Evolutionary conservation across 2,888 invertebrate species (phyloP).

Genomic region (Eilema caniola): DNA sequence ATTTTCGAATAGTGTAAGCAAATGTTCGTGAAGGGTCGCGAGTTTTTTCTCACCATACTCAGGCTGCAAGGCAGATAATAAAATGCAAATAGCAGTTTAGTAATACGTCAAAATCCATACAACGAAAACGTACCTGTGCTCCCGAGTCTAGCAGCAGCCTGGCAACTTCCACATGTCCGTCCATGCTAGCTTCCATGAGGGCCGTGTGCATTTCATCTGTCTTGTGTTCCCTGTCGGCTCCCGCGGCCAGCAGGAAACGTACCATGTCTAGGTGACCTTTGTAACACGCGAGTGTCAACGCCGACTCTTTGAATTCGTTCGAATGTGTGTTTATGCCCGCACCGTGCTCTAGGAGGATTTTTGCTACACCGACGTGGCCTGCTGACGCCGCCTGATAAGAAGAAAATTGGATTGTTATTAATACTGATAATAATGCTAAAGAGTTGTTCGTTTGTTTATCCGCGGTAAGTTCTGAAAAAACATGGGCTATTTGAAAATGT

Average conservation of each 20-base stretch:
- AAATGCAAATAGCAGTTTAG: no score
- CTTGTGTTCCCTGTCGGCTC: conserved; percentile 99
- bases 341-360: conserved; percentile 96
- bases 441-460: no score
- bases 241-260: conserved; percentile 96
- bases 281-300: conserved; percentile 97
- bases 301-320: conserved; percentile 99
- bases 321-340: conserved; percentile 99
- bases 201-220: conserved; percentile 99
- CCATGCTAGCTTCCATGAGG: conserved; percentile 99
- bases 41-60: no score
- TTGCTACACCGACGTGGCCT: conserved; percentile 97
- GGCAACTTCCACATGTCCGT: conserved; percentile 99
- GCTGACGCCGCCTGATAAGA: conserved; percentile 95
- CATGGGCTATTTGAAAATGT: no score
- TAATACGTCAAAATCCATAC: no score
- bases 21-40: no score
- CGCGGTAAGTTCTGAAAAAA: no score
- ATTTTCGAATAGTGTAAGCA: no score
- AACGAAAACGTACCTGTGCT: conserved; percentile 89
- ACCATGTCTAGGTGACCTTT: conserved; percentile 99
- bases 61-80: no score
- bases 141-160: conserved; percentile 97
- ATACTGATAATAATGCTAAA: no score
- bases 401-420: neutral